Evolutionary conservation across 2,797 vertebrate species (phyloP).

Genomic region (Sitta carolinensis): DNA sequence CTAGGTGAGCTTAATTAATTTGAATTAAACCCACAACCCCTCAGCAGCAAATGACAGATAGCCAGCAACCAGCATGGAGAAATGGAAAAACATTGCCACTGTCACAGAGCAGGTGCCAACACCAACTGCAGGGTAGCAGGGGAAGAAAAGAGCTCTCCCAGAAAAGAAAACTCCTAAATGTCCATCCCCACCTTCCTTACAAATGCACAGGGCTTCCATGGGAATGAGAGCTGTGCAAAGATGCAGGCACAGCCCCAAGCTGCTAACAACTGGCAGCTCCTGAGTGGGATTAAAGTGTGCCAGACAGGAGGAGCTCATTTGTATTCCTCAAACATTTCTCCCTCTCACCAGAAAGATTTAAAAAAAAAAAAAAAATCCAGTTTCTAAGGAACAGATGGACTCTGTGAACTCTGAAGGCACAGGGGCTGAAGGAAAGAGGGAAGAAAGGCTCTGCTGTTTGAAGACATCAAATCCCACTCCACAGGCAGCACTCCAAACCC

Average conservation of each 20-base stretch:
- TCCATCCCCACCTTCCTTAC: not conserved
- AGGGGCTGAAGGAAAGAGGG: not conserved
- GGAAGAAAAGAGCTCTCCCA: not conserved
- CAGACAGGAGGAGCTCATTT: constrained; percentile 21
- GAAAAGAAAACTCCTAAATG: not conserved
- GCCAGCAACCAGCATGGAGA: not conserved
- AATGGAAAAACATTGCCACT: not conserved
- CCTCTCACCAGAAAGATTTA: not conserved
- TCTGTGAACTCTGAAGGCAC: not conserved
- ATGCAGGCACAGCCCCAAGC: not conserved
- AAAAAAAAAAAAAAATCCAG: not conserved
- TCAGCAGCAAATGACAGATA: not conserved
- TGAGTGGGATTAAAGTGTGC: not conserved
- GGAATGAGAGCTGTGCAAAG: not conserved
- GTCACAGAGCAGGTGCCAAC: not conserved
- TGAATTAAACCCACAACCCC: not conserved
- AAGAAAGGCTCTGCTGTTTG: not conserved
- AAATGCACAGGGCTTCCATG: not conserved
- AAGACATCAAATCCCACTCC: not conserved
- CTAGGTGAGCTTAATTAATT: not conserved
- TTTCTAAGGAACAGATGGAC: not conserved
- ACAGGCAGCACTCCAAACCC: not conserved
- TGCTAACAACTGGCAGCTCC: not conserved
- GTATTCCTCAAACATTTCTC: constrained; percentile 24
- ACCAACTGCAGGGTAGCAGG: not conserved